Evolutionary conservation across 2,113 vertebrate genomes (phyloP).

Genomic region (Lasiurus cinereus): DNA sequence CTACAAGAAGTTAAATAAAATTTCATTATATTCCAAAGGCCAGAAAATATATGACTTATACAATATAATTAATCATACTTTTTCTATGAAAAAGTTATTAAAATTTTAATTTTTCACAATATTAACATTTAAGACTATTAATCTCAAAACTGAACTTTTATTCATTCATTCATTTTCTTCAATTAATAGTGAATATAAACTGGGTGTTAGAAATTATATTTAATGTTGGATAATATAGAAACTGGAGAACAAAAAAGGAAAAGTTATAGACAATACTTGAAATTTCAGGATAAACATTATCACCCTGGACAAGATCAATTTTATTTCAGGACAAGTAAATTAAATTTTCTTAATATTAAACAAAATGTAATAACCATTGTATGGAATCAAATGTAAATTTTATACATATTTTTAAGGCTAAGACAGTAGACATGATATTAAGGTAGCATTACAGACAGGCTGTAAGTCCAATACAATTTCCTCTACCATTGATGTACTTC

Average conservation of each 20-base stretch:
- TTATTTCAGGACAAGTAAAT: slow-evolving; percentile 29
- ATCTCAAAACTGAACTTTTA: background rate
- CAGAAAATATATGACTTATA: slow-evolving; percentile 12
- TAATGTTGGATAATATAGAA: slow-evolving; percentile 6
- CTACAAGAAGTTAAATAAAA: background rate
- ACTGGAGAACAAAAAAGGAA: background rate
- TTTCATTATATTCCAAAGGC: background rate
- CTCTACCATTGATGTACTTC: background rate
- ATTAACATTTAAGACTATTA: slow-evolving; percentile 30
- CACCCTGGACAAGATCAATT: background rate
- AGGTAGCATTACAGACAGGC: background rate
- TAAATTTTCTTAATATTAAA: slow-evolving; percentile 11
- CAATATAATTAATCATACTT: background rate
- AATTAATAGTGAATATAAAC: slow-evolving; percentile 19
- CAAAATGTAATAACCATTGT: background rate
- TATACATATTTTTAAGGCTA: slow-evolving; percentile 16
- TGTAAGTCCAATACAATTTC: background rate
- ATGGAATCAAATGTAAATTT: background rate
- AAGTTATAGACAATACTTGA: background rate
- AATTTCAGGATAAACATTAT: slow-evolving; percentile 2
- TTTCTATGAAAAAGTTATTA: slow-evolving; percentile 54
- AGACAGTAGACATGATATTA: background rate
- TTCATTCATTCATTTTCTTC: background rate
- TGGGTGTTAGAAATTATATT: background rate
- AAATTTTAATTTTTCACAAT: background rate